phyloP scores from a whole-genome alignment of 2,797 vertebrate species.

The Hozukius guyotensis region DNA sequence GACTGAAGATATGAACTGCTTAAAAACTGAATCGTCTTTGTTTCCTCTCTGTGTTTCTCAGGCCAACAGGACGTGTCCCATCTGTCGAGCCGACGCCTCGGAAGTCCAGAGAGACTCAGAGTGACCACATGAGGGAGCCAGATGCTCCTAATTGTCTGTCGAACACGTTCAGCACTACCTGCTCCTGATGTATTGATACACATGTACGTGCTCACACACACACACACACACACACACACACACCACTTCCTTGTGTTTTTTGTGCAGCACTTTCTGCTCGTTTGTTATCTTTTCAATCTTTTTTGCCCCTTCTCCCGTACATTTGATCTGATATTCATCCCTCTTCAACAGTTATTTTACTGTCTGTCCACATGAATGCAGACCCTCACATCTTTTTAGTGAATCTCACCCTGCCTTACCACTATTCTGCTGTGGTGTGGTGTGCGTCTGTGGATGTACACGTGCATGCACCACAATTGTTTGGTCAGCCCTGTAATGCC shows the following conservation, averaged over 20 bases:
- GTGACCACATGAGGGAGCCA: slow-evolving; percentile 83
- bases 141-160: slow-evolving; percentile 45
- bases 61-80: slow-evolving; percentile 98
- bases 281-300: slow-evolving; percentile 44
- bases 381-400: slow-evolving; percentile 20
- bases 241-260: slow-evolving; percentile 23
- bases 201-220: slow-evolving; percentile 24
- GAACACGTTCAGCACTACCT: slow-evolving; percentile 73
- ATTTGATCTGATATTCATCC: slow-evolving; percentile 17
- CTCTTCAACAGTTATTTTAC: neutral
- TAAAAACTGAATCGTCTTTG: neutral
- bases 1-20: neutral
- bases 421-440: slow-evolving; percentile 37
- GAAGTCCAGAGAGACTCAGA: slow-evolving; percentile 99
- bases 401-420: slow-evolving; percentile 25
- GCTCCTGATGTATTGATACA: slow-evolving; percentile 45
- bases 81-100: slow-evolving; percentile 96
- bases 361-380: slow-evolving; percentile 21
- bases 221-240: slow-evolving; percentile 15
- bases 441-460: neutral
- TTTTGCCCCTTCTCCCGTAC: neutral
- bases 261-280: slow-evolving; percentile 73
- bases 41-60: slow-evolving; percentile 66
- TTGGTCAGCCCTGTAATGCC: slow-evolving; percentile 35
- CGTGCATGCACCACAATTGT: slow-evolving; percentile 49